Evolutionary conservation across 2,113 vertebrate genomes (phyloP).

Genomic region (Myxocyprinus asiaticus): DNA sequence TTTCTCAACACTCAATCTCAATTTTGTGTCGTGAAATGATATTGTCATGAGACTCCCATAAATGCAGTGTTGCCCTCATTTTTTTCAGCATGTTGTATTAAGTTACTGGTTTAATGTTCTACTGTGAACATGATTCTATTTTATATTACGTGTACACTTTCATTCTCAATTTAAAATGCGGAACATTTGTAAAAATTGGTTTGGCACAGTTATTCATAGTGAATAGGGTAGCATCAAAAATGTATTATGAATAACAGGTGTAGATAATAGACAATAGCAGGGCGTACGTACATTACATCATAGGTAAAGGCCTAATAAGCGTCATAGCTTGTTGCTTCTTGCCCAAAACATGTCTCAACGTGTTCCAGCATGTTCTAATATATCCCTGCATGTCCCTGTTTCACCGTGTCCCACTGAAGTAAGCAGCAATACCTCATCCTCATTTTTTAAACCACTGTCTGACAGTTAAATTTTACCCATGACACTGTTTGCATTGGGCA

Average conservation of each 20-base stretch:
- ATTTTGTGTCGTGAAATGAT: not conserved
- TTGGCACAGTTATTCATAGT: not conserved
- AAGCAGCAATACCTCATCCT: conserved; percentile 16
- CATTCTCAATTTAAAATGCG: not conserved
- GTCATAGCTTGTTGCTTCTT: not conserved
- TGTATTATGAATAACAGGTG: not conserved
- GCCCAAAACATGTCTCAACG: conserved; percentile 14
- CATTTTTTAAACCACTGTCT: not conserved
- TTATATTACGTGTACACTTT: not conserved
- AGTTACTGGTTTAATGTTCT: conserved; percentile 4
- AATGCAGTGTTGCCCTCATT: not conserved
- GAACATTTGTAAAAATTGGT: not conserved
- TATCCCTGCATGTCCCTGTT: not conserved
- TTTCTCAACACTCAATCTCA: too few species aligned
- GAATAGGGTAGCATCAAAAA: not conserved
- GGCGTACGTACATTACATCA: conserved; percentile 19
- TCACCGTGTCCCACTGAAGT: not conserved
- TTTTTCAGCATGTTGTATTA: not conserved
- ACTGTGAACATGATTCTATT: not conserved
- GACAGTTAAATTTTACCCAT: not conserved
- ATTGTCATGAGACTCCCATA: not conserved
- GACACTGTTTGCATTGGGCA: conserved; percentile 2
- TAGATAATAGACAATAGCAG: conserved; percentile 7
- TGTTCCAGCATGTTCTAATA: not conserved
- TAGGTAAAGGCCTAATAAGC: not conserved